A percentile compares a stretch with the other conserved stretches of the same genome.
Evolutionary conservation across 2,797 vertebrate genomes (phyloP).

Genomic region (Antrozous pallidus): DNA sequence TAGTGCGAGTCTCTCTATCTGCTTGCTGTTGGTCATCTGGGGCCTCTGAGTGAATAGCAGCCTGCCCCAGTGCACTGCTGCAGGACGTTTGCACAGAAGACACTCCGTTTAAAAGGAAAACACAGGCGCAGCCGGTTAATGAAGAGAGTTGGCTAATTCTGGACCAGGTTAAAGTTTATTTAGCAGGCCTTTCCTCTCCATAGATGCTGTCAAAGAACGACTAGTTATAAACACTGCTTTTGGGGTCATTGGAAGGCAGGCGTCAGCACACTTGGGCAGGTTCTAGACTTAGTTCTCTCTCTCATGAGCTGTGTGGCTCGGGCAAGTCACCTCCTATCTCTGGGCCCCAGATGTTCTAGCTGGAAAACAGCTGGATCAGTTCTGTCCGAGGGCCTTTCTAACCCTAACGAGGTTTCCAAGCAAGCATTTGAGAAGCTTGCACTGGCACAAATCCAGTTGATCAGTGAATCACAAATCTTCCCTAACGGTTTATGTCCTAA

Average conservation of each 20-base stretch:
- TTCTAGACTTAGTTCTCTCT: background rate
- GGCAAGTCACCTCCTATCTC: background rate
- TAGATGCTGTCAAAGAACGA: constrained; percentile 40
- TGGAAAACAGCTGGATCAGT: background rate
- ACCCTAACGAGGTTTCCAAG: background rate
- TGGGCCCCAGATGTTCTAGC: background rate
- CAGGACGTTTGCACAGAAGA: constrained; percentile 55
- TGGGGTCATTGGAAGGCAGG: background rate
- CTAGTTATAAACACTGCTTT: background rate
- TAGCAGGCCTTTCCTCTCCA: background rate
- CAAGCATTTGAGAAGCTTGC: background rate
- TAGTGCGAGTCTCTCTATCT: background rate
- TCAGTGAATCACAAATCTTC: background rate
- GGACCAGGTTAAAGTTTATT: constrained; percentile 28
- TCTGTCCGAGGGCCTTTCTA: background rate
- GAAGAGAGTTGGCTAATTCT: constrained; percentile 58
- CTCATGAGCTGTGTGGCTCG: background rate
- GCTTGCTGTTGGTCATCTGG: background rate
- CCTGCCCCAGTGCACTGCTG: background rate
- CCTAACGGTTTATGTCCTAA: background rate
- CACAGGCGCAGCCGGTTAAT: constrained; percentile 55
- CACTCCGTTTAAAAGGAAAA: constrained; percentile 51
- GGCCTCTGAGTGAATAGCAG: constrained; percentile 8
- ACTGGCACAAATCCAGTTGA: background rate
- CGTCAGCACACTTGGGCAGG: background rate